These are phyloP conservation scores for Chalcis sispes DNA, from an alignment of 2,888 invertebrate genomes.

Conservation along the genomic window DNA sequence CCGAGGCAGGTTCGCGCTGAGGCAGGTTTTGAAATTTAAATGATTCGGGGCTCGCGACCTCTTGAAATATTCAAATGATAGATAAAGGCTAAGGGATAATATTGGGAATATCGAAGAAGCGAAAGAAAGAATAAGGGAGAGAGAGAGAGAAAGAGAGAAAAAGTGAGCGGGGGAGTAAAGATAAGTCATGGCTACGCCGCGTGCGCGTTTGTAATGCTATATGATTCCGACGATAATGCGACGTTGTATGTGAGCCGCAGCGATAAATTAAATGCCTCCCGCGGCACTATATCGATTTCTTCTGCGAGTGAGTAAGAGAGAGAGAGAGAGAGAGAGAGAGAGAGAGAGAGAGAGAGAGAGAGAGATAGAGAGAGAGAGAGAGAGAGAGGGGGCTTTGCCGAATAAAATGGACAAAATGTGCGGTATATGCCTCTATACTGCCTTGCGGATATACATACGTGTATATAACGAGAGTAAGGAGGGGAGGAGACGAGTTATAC, in stretches of 20 bases:
- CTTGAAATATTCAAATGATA: constrained; percentile 54
- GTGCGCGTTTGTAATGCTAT: constrained; percentile 50
- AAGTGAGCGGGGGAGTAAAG: not conserved
- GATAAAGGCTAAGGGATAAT: constrained; percentile 46
- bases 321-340: too few species aligned
- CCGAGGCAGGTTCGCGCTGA: too few species aligned
- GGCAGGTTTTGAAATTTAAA: constrained; percentile 49
- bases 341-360: too few species aligned
- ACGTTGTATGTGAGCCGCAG: constrained; percentile 26
- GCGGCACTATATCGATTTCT: constrained; percentile 21
- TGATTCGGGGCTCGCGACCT: constrained; percentile 48
- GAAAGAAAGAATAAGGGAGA: not conserved
- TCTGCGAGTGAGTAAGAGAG: too few species aligned
- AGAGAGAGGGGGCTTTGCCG: constrained; percentile 22
- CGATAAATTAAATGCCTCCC: constrained; percentile 37
- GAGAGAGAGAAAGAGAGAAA: too few species aligned
- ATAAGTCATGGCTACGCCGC: constrained; percentile 38
- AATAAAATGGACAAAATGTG: constrained; percentile 7
- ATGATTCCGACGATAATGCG: constrained; percentile 40
- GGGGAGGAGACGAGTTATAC: not conserved
- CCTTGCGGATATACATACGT: too few species aligned
- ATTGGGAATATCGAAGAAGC: constrained; percentile 43
- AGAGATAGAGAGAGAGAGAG: too few species aligned
- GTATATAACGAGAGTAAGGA: not conserved
- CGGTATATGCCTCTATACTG: not conserved